Evolutionary conservation across 1,140 invertebrate genomes (phyloP).

Genomic region (Saccostrea cuccullata): DNA sequence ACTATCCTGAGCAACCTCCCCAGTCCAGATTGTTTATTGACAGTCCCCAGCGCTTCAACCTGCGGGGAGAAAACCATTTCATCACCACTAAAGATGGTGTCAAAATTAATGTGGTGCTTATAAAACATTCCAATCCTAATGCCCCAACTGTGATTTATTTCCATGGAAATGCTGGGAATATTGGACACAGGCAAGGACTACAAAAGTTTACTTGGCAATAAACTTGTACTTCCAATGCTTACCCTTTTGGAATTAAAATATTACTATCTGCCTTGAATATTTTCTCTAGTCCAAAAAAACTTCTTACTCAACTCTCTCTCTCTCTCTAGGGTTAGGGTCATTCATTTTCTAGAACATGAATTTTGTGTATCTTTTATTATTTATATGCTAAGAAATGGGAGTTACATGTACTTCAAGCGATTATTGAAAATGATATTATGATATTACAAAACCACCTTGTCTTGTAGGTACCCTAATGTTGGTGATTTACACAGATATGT

Average conservation of each 20-base stretch:
- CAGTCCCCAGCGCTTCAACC: conserved; percentile 88
- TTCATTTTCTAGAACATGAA: too few species aligned
- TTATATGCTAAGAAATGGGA: too few species aligned
- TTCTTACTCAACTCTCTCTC: neutral
- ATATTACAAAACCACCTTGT: too few species aligned
- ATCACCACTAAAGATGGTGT: conserved; percentile 86
- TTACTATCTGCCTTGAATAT: too few species aligned
- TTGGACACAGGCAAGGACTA: conserved; percentile 88
- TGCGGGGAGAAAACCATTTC: conserved; percentile 90
- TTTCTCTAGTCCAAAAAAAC: too few species aligned
- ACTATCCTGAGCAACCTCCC: conserved; percentile 91
- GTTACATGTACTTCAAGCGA: too few species aligned
- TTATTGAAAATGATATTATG: too few species aligned
- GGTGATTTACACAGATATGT: conserved; percentile 88
- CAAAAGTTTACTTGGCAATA: neutral
- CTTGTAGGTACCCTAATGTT: conserved; percentile 64
- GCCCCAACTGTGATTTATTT: conserved; percentile 92
- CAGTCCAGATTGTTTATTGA: conserved; percentile 92
- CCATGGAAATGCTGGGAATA: conserved; percentile 97
- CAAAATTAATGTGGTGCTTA: conserved; percentile 91
- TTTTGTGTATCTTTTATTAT: too few species aligned
- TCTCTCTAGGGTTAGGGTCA: too few species aligned
- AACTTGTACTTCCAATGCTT: too few species aligned
- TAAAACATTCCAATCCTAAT: conserved; percentile 84
- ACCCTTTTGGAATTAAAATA: too few species aligned